These are phyloP conservation scores for Leptopterna dolabrata DNA, from an alignment of 2,888 invertebrate species.

Conservation along the genomic window DNA sequence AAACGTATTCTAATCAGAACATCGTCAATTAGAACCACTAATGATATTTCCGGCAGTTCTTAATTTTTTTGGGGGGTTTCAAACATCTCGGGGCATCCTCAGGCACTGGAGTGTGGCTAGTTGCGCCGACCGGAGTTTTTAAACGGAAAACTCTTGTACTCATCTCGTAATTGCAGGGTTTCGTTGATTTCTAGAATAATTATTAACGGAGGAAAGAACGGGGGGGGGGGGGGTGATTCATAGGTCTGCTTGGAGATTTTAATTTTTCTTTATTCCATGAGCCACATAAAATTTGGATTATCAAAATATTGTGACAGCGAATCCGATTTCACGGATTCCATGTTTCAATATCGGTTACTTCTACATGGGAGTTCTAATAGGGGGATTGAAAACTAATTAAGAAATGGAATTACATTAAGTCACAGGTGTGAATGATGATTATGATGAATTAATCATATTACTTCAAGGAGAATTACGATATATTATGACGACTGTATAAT, in stretches of 20 bases:
- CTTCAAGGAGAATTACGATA: too few species aligned
- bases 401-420: too few species aligned
- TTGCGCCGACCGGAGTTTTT: neutral
- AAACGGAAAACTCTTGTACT: neutral
- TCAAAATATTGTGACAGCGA: too few species aligned
- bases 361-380: too few species aligned
- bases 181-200: neutral
- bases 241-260: neutral
- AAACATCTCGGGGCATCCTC: neutral
- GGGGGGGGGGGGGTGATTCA: neutral
- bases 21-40: neutral
- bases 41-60: neutral
- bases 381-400: too few species aligned
- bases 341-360: too few species aligned
- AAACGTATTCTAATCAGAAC: constrained; percentile 7
- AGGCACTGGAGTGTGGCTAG: constrained; percentile 1
- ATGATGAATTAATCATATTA: too few species aligned
- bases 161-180: neutral
- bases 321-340: too few species aligned
- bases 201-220: neutral
- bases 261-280: too few species aligned
- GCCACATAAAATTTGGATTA: too few species aligned
- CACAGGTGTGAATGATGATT: too few species aligned
- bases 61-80: neutral
- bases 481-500: too few species aligned